Base-by-base conservation (phyloP, 2,113 vertebrate species). In the Sylvia atricapilla region DNA sequence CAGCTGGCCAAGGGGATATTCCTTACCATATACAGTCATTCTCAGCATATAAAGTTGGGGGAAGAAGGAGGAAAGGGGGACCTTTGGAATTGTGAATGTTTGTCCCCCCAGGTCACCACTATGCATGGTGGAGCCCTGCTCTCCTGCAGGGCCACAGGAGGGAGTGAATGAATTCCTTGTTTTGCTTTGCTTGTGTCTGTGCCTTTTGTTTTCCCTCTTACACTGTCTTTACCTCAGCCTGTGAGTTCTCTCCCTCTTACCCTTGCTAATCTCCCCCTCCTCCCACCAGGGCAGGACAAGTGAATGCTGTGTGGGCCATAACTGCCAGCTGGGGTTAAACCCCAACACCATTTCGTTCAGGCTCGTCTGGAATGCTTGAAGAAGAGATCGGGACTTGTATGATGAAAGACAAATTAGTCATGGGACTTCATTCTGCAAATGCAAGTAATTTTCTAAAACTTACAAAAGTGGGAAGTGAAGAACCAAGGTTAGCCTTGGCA, bases 101-200 rank as follows among this genome's bases (percentile, higher is more conserved):
- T 49, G 7, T 49, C 43, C 43, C 15, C 17, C 11, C 6, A 27
- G 3, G 35, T 72, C 30, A 18, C 24, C 15, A 6, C 21, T 21
- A 10, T 1, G 8, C 5, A 3, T 8, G 30, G 13, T 7, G 3
- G 20, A 79, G 13, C 35, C 49, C 25, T 35, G 49, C 25, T 49
- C 6, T 23, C 35, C 43, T 58, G 31, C 9, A 5, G 11, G 24
- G 3, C 43, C 30, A 43, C 0, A 1, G 25, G 15, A 30, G 27
- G 27, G 2, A 5, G 21, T 25, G 21, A 50, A 27, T 0, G 0
- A 64, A 37, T 73, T 64, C 43, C 5, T 33, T 15, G 7, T 11
- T 49, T n/a, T 35, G 21, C 31, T 50, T 73, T 64, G 59, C 18
- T 19, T 13, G 5, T 31, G 10, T 23, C 9, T 6, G 3, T 31